Base-by-base conservation (phyloP, 2,888 invertebrate species). In the Trisateles emortualis region DNA sequence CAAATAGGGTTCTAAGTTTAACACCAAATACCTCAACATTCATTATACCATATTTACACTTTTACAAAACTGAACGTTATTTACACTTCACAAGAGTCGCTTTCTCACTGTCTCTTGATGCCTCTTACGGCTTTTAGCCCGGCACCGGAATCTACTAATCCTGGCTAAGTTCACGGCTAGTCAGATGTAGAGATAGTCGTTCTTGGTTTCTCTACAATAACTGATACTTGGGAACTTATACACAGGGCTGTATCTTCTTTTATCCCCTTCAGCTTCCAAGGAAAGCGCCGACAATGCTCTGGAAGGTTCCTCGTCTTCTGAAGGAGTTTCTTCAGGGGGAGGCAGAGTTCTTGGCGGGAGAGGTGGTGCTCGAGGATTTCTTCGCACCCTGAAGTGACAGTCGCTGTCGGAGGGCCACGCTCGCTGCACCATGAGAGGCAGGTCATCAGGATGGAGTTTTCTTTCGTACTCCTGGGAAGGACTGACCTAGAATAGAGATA, bases 401-500 rank as follows among this genome's bases (percentile, higher is more conserved):
- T 95, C 94, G 50, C 93, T 94, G 81, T 94, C 95, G 5, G 95
- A 87, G 52, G 95, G 94, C 95, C 96, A 95, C 8, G 95, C 94
- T 68, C 96, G 95, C 83, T 97, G 97, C 26, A 97, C 97, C 69
- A 95, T 94, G 17, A 98, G 92, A 0, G 98, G 97, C 59, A 96
- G 93, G 84, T 98, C 98, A 69, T 97, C 97, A 0, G 97, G 96
- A 85, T 98, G 97, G 30, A 98, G 88, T 88, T 97, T 97, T 52
- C 98, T 94, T 86, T 98, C 97, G 87, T 97, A 97, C 84, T 97
- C 97, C 84, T 97, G 96, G 5, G 96, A 95, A 60, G 95, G 95
- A 74, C 95, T 95, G 19, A 95, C 95, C 95, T 95, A 83, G 6
- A 87, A 83, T 33, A 1, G 14, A 40, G 4, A 36, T n/a, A 24